phyloP scores from a whole-genome alignment of 2,888 invertebrate genomes.

The Euzophera pinguis region DNA sequence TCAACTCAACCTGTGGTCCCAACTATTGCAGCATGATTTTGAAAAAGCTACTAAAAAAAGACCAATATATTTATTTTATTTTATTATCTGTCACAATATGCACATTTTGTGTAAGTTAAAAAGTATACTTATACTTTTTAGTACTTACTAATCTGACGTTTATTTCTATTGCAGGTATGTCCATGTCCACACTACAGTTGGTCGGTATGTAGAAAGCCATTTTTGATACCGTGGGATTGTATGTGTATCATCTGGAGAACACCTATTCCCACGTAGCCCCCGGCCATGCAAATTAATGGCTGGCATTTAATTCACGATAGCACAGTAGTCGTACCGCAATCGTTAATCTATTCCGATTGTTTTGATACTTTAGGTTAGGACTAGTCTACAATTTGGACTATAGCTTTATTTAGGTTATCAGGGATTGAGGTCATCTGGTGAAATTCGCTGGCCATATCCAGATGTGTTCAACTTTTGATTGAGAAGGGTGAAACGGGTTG shows the following conservation, averaged over 20 bases:
- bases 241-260: conserved; percentile 14
- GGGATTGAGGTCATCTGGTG: no score
- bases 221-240: conserved; percentile 26
- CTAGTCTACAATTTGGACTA: background rate
- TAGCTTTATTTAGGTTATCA: background rate
- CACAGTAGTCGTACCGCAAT: conserved; percentile 37
- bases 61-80: no score
- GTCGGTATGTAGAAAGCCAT: conserved; percentile 33
- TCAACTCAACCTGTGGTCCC: no score
- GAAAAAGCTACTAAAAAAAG: no score
- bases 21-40: no score
- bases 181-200: conserved; percentile 16
- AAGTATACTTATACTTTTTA: no score
- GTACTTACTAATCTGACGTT: conserved; percentile 19
- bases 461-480: no score
- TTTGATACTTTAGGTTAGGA: conserved; percentile 21
- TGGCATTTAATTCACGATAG: conserved; percentile 48
- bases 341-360: conserved; percentile 34
- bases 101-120: no score
- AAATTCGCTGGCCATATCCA: no score
- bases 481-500: no score
- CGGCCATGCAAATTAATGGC: conserved; percentile 38
- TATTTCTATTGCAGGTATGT: conserved; percentile 45
- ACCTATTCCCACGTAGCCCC: conserved; percentile 26
- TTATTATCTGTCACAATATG: no score